Evolutionary conservation across 1,140 invertebrate species (phyloP), one percentile per base, ranked within the genome.

Genomic region (Portunus trituberculatus): DNA sequence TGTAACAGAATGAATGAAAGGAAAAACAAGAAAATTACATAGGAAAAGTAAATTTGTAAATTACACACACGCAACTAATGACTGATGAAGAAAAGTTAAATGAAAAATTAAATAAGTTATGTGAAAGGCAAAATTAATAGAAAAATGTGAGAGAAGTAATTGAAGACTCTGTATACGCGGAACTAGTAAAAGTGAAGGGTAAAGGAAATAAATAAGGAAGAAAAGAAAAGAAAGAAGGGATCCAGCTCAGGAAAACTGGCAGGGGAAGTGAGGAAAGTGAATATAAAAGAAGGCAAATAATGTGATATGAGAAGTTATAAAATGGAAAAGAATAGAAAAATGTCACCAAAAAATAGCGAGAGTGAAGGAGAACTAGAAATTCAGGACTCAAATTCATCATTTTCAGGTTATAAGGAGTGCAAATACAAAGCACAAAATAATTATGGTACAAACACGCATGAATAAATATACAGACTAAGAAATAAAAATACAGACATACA

Each of bases 231-330:
- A n/a, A 76, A 7, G 67, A 76, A 25, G 67, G n/a, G n/a, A 76
- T 76, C n/a, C 20, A 25, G 67, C 45, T 45, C 48, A 52, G 20
- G 88, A 90, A 48, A 48, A 46, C 29, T n/a, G 45, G 88, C 28
- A 46, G 48, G 39, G 86, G 31, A 32, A 88, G 12, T 25, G 48
- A 46, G 39, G 88, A 90, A 45, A 90, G 25, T 28, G n/a, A 28
- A 90, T 52, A 90, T 20, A 90, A 90, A 90, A 10, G 88, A 46
- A 90, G 88, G 29, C n/a, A n/a, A 90, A 76, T n/a, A 76, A 76
- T 76, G 39, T 45, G 88, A 90, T 12, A 90, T 10, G 45, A 90
- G n/a, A 31, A 48, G 39, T 48, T 14, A 46, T 28, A 46, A n/a
- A 45, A 88, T 28, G 45, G 29, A 90, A 46, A 39, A 4, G 39